Percentiles rank a stretch among this genome's conserved stretches.
Conservation (phyloP, 2,888 invertebrate species). For the Aphrophora alni region DNA sequence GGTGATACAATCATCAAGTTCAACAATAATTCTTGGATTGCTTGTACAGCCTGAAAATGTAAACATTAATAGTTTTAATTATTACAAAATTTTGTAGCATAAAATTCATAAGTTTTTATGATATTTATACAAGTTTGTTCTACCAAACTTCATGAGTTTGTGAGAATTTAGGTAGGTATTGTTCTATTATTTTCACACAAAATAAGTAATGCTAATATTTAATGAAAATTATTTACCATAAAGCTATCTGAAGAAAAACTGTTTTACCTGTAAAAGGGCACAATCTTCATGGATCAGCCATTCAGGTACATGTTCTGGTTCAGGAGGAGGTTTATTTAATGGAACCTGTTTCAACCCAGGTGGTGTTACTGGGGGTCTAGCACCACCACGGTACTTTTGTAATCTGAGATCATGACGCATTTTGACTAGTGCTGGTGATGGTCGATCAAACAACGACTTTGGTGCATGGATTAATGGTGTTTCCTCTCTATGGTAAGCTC, state of each 20-base stretch:
- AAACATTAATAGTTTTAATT: too few relatives aligned
- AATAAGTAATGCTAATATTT: too few relatives aligned
- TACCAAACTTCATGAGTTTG: too few relatives aligned
- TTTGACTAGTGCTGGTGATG: slow-evolving; percentile 75
- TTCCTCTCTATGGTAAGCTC: slow-evolving; percentile 63
- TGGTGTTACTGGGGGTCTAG: slow-evolving; percentile 55
- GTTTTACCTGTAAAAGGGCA: slow-evolving; percentile 76
- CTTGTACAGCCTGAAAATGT: slow-evolving; percentile 60
- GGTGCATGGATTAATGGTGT: slow-evolving; percentile 75
- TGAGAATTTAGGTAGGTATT: too few relatives aligned
- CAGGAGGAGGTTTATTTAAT: slow-evolving; percentile 60
- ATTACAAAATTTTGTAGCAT: too few relatives aligned
- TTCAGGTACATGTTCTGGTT: slow-evolving; percentile 76
- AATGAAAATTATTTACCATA: too few relatives aligned
- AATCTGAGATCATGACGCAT: slow-evolving; percentile 78
- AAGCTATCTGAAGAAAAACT: too few relatives aligned
- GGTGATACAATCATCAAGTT: slow-evolving; percentile 78
- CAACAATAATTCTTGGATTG: slow-evolving; percentile 69
- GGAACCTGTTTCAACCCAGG: slow-evolving; percentile 54
- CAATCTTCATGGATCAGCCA: slow-evolving; percentile 94
- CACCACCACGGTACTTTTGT: slow-evolving; percentile 70
- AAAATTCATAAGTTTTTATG: too few relatives aligned
- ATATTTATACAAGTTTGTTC: too few relatives aligned
- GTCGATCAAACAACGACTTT: slow-evolving; percentile 81
- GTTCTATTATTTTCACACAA: too few relatives aligned